Percentiles rank a stretch among this genome's conserved stretches.
Conservation (phyloP, 2,888 invertebrate genomes). For the Eristalis arbustorum region DNA sequence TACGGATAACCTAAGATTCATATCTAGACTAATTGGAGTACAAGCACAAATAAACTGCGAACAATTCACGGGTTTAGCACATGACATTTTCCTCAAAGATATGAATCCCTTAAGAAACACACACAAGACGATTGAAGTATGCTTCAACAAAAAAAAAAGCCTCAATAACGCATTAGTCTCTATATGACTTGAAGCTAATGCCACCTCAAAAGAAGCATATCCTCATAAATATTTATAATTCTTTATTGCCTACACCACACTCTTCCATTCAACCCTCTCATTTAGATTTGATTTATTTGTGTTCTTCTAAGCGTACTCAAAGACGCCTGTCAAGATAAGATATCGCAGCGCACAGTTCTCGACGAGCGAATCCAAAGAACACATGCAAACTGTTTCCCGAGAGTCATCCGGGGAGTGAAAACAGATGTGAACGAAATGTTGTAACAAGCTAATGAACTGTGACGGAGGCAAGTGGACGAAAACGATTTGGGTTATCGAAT, state of each 20-base stretch:
- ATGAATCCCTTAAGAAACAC: too few relatives aligned
- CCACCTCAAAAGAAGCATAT: not conserved
- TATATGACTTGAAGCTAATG: not conserved
- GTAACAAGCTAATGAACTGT: not conserved
- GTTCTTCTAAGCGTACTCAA: not conserved
- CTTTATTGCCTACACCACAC: not conserved
- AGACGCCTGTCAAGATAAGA: not conserved
- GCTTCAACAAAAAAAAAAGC: not conserved
- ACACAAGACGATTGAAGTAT: too few relatives aligned
- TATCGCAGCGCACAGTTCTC: not conserved
- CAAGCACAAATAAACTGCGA: too few relatives aligned
- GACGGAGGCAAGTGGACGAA: too few relatives aligned
- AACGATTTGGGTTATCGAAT: too few relatives aligned
- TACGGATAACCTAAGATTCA: too few relatives aligned
- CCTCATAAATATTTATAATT: not conserved
- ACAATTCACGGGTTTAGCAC: too few relatives aligned
- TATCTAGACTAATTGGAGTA: too few relatives aligned
- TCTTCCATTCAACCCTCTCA: not conserved
- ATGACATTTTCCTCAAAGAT: too few relatives aligned
- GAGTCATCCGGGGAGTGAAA: not conserved
- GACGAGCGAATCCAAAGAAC: not conserved
- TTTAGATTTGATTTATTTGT: not conserved
- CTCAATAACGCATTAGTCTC: not conserved
- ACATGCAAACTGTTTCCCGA: not conserved
- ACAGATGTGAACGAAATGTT: not conserved